phyloP scores from a whole-genome alignment of 2,888 invertebrate genomes.

The Drosophila anceps region DNA sequence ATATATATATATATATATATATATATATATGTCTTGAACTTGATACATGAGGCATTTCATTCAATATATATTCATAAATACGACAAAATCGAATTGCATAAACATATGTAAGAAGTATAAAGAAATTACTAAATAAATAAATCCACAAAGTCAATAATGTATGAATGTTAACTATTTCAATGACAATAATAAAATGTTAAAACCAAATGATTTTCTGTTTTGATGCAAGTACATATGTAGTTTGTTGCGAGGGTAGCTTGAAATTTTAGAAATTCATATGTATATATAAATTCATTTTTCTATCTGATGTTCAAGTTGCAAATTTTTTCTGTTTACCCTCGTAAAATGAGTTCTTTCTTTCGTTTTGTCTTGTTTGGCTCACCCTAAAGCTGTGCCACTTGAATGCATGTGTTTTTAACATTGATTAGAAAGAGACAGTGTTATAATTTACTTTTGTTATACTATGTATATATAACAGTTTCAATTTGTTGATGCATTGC shows the following conservation, averaged over 20 bases:
- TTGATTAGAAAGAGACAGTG: conserved; percentile 4
- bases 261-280: no score
- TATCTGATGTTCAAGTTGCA: not conserved
- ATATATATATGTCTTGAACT: conserved; percentile 1
- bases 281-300: not conserved
- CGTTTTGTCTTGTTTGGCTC: not conserved
- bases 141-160: conserved; percentile 63
- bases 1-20: conserved; percentile 1
- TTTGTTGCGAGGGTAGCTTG: not conserved
- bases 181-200: conserved; percentile 84
- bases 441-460: not conserved
- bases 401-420: not conserved
- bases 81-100: conserved; percentile 37
- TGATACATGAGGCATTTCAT: conserved; percentile 38
- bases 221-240: not conserved
- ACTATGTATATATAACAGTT: not conserved
- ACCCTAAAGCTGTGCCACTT: not conserved
- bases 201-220: conserved; percentile 31
- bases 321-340: not conserved
- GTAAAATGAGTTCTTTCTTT: no score
- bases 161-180: conserved; percentile 84
- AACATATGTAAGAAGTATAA: conserved; percentile 43
- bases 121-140: conserved; percentile 53
- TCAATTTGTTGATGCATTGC: not conserved
- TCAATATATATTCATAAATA: conserved; percentile 30